Evolutionary conservation across 2,797 vertebrate species (phyloP).

Genomic region (Falco columbarius): DNA sequence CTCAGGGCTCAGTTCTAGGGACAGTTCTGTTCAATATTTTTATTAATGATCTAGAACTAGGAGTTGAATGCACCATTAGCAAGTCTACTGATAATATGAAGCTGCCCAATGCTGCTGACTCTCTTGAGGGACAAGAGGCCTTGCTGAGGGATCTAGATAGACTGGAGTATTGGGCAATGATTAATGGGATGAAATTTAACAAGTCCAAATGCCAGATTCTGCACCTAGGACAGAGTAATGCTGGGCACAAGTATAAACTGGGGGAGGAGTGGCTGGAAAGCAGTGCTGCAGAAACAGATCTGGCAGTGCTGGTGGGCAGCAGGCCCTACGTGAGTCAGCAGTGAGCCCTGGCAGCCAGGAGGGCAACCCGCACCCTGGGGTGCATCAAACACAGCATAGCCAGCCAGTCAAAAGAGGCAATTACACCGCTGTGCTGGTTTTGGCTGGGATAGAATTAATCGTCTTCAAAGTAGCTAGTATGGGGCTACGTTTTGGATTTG

Average conservation of each 20-base stretch:
- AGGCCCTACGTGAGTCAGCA: background rate
- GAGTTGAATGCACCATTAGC: background rate
- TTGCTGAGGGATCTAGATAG: background rate
- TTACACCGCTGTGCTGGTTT: background rate
- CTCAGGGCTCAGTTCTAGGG: background rate
- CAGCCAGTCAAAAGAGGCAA: fast-evolving
- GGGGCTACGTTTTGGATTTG: too few relatives aligned
- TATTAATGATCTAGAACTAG: background rate
- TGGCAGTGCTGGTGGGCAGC: too few relatives aligned
- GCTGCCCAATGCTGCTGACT: background rate
- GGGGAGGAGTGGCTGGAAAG: background rate
- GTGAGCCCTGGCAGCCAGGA: background rate
- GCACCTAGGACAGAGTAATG: background rate
- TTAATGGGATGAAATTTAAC: background rate
- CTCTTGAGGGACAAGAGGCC: background rate
- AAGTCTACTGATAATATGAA: background rate
- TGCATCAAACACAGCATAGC: background rate
- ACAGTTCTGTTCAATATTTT: too few relatives aligned
- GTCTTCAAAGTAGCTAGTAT: too few relatives aligned
- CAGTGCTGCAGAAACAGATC: background rate
- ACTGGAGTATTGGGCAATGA: background rate
- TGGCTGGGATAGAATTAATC: too few relatives aligned
- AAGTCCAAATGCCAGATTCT: background rate
- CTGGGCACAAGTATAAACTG: background rate
- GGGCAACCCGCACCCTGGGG: background rate